Conservation (phyloP, 2,888 invertebrate species). For the Hesperia comma region DNA sequence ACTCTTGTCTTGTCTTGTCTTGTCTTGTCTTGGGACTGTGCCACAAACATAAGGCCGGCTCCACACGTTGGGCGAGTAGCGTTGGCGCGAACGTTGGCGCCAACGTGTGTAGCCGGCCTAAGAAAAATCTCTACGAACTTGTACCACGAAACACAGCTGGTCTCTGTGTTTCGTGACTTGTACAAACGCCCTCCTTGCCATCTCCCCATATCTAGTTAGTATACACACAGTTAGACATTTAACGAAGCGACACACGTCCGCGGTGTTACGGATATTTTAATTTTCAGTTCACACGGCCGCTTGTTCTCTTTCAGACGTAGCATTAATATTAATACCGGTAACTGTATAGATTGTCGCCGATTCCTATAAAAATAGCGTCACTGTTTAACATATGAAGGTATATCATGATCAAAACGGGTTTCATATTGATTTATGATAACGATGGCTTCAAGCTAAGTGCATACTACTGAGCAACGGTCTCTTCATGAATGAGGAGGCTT, state of each 20-base stretch:
- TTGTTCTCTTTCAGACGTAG: constrained; percentile 63
- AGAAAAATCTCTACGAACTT: background rate
- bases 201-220: constrained; percentile 20
- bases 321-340: constrained; percentile 72
- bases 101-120: too few species aligned
- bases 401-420: background rate
- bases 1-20: too few species aligned
- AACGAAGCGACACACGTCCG: constrained; percentile 62
- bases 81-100: too few species aligned
- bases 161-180: too few species aligned
- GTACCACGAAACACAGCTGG: too few species aligned
- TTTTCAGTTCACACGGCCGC: constrained; percentile 78
- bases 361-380: constrained; percentile 44
- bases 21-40: too few species aligned
- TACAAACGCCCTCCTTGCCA: constrained; percentile 7
- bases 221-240: constrained; percentile 51
- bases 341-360: constrained; percentile 32
- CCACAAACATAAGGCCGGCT: too few species aligned
- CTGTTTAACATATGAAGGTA: background rate
- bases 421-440: too few species aligned
- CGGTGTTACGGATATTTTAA: constrained; percentile 74
- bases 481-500: too few species aligned
- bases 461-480: too few species aligned
- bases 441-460: too few species aligned
- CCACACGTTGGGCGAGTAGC: too few species aligned